Conservation (phyloP, 2,888 invertebrate genomes). For the Lumbricus terrestris region DNA sequence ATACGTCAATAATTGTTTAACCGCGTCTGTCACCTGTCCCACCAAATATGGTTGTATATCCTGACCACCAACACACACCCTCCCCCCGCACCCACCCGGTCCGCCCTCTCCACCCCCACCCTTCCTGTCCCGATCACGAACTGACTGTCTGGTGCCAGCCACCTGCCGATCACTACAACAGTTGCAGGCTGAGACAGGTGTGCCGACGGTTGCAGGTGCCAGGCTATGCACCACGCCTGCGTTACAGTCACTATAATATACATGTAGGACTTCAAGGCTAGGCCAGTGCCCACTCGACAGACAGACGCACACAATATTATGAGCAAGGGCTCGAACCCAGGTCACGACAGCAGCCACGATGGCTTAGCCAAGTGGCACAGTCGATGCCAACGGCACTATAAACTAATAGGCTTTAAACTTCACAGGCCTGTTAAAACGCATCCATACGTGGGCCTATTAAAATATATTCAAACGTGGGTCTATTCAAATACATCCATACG, state of each 20-base stretch:
- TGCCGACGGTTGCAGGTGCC: neutral
- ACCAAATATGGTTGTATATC: neutral
- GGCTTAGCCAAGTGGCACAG: neutral
- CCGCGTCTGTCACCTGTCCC: neutral
- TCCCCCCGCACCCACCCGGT: too few relatives aligned
- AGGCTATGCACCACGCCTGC: neutral
- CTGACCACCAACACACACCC: neutral
- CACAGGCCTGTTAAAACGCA: too few relatives aligned
- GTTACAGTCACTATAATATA: neutral
- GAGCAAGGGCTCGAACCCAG: neutral
- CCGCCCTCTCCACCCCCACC: too few relatives aligned
- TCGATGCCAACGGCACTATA: neutral
- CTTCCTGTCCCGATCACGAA: neutral
- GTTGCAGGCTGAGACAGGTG: neutral
- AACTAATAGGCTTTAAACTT: neutral
- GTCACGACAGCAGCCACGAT: neutral
- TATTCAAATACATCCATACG: neutral
- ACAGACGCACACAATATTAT: neutral
- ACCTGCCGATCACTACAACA: neutral
- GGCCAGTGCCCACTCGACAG: neutral
- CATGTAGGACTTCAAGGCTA: neutral
- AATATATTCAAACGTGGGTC: too few relatives aligned
- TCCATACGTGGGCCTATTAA: too few relatives aligned
- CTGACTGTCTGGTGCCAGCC: neutral
- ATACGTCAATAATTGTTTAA: neutral